Conservation (phyloP, 2,888 invertebrate genomes). For the Dicyrtoma fusca region DNA sequence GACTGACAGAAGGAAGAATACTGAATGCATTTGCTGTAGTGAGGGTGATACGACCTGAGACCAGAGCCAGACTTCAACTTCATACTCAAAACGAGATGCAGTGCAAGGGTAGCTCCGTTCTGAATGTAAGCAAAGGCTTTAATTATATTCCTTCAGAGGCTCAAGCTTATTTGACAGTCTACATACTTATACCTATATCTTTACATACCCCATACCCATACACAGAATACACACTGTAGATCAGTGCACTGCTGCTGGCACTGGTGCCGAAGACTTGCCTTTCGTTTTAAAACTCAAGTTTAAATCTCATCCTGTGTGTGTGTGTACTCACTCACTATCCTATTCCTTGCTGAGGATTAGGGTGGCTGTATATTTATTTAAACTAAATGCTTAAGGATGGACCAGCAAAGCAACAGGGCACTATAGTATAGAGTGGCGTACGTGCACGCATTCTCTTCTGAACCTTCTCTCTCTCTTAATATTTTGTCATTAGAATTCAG, state of each 20-base stretch:
- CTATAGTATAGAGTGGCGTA: too few relatives aligned
- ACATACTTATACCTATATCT: background rate
- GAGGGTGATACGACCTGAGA: background rate
- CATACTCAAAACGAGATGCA: background rate
- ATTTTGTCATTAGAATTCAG: too few relatives aligned
- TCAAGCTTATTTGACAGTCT: background rate
- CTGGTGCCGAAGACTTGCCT: too few relatives aligned
- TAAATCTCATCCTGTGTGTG: too few relatives aligned
- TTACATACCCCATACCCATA: too few relatives aligned
- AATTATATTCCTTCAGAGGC: background rate
- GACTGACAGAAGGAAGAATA: slow-evolving; percentile 28
- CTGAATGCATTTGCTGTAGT: slow-evolving; percentile 10
- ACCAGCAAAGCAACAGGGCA: too few relatives aligned
- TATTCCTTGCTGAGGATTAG: background rate
- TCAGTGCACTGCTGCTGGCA: too few relatives aligned
- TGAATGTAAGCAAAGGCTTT: slow-evolving; percentile 1
- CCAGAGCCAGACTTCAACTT: background rate
- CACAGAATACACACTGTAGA: too few relatives aligned
- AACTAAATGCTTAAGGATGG: background rate
- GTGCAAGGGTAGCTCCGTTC: background rate
- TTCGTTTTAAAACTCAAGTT: too few relatives aligned
- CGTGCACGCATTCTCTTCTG: too few relatives aligned
- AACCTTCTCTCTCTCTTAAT: too few relatives aligned
- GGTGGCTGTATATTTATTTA: slow-evolving; percentile 1
- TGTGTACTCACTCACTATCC: background rate